Evolutionary conservation across 1,140 invertebrate species (phyloP).

Genomic region (Uloborus diversus): DNA sequence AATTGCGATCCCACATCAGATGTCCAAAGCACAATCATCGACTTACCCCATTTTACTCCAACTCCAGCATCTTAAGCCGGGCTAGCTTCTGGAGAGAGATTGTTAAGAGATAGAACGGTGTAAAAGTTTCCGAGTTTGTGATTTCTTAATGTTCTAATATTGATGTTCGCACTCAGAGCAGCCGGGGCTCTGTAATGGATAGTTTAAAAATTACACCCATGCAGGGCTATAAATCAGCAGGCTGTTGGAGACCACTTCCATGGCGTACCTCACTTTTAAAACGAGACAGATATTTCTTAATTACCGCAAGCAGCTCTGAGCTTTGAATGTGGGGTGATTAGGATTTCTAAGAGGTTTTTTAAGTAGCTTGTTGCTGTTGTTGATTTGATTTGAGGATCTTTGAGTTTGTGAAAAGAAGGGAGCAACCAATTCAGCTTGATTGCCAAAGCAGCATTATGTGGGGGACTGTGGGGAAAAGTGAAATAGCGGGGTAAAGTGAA

Average conservation of each 20-base stretch:
- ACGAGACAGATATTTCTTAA: conserved; percentile 34
- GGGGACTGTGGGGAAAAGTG: too few species aligned
- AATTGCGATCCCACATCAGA: too few species aligned
- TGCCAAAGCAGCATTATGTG: too few species aligned
- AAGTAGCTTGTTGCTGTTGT: neutral
- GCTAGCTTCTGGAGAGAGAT: conserved; percentile 37
- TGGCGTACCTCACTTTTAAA: conserved; percentile 21
- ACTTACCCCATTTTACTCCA: too few species aligned
- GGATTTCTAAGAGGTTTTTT: conserved; percentile 1
- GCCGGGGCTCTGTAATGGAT: conserved; percentile 32
- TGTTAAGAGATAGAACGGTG: conserved; percentile 51
- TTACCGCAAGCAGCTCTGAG: conserved; percentile 12
- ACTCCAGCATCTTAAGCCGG: too few species aligned
- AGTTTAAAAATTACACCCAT: conserved; percentile 54
- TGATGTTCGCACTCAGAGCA: conserved; percentile 39
- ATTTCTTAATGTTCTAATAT: conserved; percentile 56
- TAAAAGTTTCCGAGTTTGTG: conserved; percentile 45
- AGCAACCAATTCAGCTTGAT: too few species aligned
- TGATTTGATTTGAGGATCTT: too few species aligned
- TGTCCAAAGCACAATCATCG: too few species aligned
- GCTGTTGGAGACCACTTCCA: conserved; percentile 29
- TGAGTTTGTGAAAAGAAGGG: too few species aligned
- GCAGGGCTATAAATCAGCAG: conserved; percentile 37
- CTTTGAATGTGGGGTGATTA: conserved; percentile 8
- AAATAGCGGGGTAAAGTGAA: too few species aligned